A percentile compares a stretch with the other conserved stretches of the same genome.
Conservation (phyloP, 2,113 vertebrate species). For the Tetraodon nigroviridis region DNA sequence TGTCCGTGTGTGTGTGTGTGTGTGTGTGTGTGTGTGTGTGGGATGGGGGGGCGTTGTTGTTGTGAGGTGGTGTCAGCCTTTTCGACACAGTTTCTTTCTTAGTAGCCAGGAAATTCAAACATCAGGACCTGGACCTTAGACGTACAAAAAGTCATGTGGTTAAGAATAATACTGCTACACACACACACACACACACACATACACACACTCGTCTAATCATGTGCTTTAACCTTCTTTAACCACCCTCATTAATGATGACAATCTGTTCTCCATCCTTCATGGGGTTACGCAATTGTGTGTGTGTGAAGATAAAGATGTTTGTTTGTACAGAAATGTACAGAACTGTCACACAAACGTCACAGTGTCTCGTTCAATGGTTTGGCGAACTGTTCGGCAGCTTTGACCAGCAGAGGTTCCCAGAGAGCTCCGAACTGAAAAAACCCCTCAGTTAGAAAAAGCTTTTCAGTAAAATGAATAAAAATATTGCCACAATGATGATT, state of each 20-base stretch:
- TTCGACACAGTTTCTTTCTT: conserved; percentile 1
- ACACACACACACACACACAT: conserved; percentile 13
- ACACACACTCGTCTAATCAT: no score
- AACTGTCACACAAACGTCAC: no score
- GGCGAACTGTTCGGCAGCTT: no score
- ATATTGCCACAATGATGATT: no score
- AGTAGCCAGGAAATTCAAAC: conserved; percentile 26
- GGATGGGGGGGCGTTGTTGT: not conserved
- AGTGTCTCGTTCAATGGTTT: no score
- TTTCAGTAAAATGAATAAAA: no score
- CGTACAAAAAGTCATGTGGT: conserved; percentile 17
- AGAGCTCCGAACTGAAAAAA: no score
- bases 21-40: not conserved
- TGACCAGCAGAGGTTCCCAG: no score
- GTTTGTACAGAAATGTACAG: no score
- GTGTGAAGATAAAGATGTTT: no score
- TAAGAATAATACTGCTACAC: conserved; percentile 14
- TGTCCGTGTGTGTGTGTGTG: conserved; percentile 10
- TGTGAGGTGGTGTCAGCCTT: not conserved
- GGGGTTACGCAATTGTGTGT: conserved; percentile 20
- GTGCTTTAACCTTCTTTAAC: no score
- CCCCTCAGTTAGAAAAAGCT: no score
- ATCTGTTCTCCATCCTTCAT: conserved; percentile 9
- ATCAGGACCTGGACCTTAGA: conserved; percentile 19
- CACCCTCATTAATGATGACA: conserved; percentile 4